Conservation (phyloP, 2,888 invertebrate genomes). For the Molorchus minor region DNA sequence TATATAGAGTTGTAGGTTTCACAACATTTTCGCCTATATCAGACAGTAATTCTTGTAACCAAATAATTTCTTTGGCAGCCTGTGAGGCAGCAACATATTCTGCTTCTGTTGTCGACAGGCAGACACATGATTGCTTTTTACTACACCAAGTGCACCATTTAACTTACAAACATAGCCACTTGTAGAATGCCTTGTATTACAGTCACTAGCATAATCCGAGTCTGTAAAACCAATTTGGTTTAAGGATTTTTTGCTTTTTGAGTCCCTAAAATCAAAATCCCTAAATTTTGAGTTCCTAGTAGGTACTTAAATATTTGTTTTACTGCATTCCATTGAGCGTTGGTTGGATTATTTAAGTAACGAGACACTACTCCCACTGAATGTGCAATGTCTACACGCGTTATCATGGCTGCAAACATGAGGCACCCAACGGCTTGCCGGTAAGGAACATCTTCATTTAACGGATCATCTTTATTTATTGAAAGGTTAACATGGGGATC, state of each 20-base stretch:
- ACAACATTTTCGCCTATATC: constrained; percentile 1
- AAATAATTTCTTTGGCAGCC: constrained; percentile 14
- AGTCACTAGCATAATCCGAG: constrained; percentile 13
- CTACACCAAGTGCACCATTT: constrained; percentile 29
- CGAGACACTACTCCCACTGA: constrained; percentile 18
- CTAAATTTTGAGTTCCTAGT: constrained; percentile 2
- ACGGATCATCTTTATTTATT: neutral
- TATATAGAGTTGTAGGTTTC: neutral
- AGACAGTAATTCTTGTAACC: neutral
- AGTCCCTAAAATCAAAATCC: constrained; percentile 5
- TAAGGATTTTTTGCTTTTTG: neutral
- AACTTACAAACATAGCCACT: constrained; percentile 40
- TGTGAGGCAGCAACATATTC: constrained; percentile 13
- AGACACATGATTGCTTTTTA: constrained; percentile 6
- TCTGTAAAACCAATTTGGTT: constrained; percentile 11
- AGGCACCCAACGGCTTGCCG: constrained; percentile 23
- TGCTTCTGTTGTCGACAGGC: constrained; percentile 12
- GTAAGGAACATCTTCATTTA: constrained; percentile 18
- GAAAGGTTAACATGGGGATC: constrained; percentile 8
- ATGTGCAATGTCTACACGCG: constrained; percentile 16
- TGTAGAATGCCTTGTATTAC: constrained; percentile 41
- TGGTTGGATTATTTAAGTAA: constrained; percentile 15
- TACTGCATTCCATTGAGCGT: constrained; percentile 19
- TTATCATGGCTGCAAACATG: constrained; percentile 8
- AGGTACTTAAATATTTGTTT: constrained; percentile 14